phyloP scores from a whole-genome alignment of 1,140 invertebrate species.

The Zaprionus kolodkinae region DNA sequence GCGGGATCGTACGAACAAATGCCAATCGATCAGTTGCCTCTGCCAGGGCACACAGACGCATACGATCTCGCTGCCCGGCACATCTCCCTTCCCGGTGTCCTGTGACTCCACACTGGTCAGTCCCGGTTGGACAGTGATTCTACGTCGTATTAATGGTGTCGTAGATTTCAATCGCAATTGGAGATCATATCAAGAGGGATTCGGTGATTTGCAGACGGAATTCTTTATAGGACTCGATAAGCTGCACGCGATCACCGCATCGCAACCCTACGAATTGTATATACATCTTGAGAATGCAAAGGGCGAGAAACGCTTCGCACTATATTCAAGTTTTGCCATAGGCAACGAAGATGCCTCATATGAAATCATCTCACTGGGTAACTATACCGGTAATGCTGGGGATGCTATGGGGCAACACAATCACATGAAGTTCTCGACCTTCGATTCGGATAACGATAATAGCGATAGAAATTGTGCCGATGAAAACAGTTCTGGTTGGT shows the following conservation, averaged over 20 bases:
- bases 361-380: constrained; percentile 86
- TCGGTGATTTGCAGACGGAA: constrained; percentile 30
- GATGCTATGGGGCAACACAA: constrained; percentile 89
- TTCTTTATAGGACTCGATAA: constrained; percentile 46
- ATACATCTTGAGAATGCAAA: constrained; percentile 26
- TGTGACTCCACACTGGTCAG: constrained; percentile 26
- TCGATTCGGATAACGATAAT: constrained; percentile 89
- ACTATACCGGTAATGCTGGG: constrained; percentile 87
- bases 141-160: constrained; percentile 27
- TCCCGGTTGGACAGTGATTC: constrained; percentile 33
- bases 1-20: constrained; percentile 14
- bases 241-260: constrained; percentile 33
- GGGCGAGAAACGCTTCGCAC: constrained; percentile 29
- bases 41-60: constrained; percentile 26
- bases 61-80: constrained; percentile 20
- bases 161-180: constrained; percentile 34
- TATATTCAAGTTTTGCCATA: constrained; percentile 28
- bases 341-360: constrained; percentile 86
- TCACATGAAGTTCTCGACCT: constrained; percentile 88
- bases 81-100: constrained; percentile 25
- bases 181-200: constrained; percentile 36
- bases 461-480: constrained; percentile 88
- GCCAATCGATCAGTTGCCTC: constrained; percentile 29
- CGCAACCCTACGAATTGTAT: constrained; percentile 36
- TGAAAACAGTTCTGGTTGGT: constrained; percentile 87